phyloP scores from a whole-genome alignment of 1,140 invertebrate genomes.

The Diorhabda elongata region DNA sequence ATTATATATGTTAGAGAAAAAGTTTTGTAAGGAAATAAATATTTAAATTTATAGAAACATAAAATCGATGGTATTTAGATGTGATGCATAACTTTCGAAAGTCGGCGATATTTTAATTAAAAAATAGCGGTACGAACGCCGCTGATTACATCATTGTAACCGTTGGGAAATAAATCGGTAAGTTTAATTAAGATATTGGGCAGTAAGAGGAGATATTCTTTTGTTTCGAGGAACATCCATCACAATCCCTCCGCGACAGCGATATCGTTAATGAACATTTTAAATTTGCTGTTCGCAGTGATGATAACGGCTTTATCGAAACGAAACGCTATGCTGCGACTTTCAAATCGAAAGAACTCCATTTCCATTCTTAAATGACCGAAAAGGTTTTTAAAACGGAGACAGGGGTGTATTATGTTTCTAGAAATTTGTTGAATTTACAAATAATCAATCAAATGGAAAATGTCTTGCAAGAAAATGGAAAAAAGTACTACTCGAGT shows the following conservation, averaged over 20 bases:
- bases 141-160: neutral
- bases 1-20: too few species aligned
- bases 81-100: too few species aligned
- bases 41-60: too few species aligned
- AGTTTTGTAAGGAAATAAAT: too few species aligned
- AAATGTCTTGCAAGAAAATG: too few species aligned
- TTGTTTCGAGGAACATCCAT: slow-evolving; percentile 46
- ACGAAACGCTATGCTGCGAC: slow-evolving; percentile 12
- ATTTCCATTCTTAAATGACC: slow-evolving; percentile 17
- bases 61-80: too few species aligned
- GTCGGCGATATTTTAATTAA: too few species aligned
- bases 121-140: slow-evolving; percentile 5
- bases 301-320: slow-evolving; percentile 38
- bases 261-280: slow-evolving; percentile 47
- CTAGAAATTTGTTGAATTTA: neutral
- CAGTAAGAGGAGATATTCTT: slow-evolving; percentile 45
- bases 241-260: slow-evolving; percentile 38
- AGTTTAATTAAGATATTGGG: slow-evolving; percentile 50
- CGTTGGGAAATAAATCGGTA: slow-evolving; percentile 45
- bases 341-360: slow-evolving; percentile 17
- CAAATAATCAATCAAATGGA: too few species aligned
- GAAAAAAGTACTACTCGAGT: too few species aligned
- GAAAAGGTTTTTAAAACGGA: neutral
- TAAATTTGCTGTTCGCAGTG: slow-evolving; percentile 41
- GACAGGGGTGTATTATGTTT: neutral